Evolutionary conservation across 2,113 vertebrate genomes (phyloP).

Genomic region (Elachura formosa): DNA sequence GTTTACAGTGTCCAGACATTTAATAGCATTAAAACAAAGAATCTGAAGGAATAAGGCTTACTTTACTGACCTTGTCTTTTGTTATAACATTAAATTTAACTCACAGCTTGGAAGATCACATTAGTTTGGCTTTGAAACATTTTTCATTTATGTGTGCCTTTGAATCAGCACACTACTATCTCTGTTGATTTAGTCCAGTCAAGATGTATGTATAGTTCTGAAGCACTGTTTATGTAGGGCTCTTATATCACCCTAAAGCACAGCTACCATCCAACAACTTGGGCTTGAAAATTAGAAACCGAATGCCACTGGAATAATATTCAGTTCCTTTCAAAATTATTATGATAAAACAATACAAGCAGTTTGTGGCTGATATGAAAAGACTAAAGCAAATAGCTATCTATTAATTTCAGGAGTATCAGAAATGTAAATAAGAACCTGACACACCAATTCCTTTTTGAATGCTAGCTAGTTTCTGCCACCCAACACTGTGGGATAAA

Average conservation of each 20-base stretch:
- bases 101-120: not conserved
- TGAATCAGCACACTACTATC: constrained; percentile 54
- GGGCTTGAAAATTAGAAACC: constrained; percentile 40
- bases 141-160: constrained; percentile 63
- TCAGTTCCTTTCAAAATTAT: constrained; percentile 23
- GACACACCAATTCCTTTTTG: constrained; percentile 15
- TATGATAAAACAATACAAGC: constrained; percentile 51
- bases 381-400: constrained; percentile 68
- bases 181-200: constrained; percentile 53
- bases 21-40: constrained; percentile 29
- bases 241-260: constrained; percentile 50
- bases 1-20: not conserved
- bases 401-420: constrained; percentile 70
- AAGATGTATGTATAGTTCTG: constrained; percentile 42
- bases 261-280: constrained; percentile 27
- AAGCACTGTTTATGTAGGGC: constrained; percentile 40
- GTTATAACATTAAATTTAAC: constrained; percentile 29
- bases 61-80: constrained; percentile 38
- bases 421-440: constrained; percentile 69
- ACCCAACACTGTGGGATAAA: constrained; percentile 6
- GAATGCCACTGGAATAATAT: constrained; percentile 31
- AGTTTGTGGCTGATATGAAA: constrained; percentile 57
- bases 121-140: constrained; percentile 62
- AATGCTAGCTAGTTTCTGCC: not conserved
- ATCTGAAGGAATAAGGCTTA: not conserved